phyloP scores from a whole-genome alignment of 2,113 vertebrate genomes.

The Epinephelus moara region DNA sequence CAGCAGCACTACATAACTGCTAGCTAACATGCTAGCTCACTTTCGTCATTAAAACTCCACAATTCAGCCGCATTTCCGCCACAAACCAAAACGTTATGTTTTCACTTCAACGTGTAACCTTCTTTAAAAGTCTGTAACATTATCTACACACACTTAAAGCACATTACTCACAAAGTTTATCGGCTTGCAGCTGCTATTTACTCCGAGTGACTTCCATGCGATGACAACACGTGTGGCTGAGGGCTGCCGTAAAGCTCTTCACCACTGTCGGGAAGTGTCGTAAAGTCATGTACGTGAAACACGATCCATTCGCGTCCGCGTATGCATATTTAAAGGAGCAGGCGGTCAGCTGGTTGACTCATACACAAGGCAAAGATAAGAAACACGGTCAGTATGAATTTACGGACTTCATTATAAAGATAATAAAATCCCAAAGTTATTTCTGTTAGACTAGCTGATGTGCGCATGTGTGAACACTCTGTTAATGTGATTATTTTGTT shows the following conservation, averaged over 20 bases:
- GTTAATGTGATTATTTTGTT: neutral
- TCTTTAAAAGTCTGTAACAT: fast-evolving
- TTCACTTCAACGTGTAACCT: fast-evolving
- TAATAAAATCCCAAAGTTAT: neutral
- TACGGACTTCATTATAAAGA: no score
- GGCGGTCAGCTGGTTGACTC: no score
- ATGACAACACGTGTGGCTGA: slow-evolving; percentile 67
- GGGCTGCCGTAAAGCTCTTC: slow-evolving; percentile 43
- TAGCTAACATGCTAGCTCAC: slow-evolving; percentile 49
- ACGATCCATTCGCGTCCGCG: no score
- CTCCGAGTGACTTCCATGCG: slow-evolving; percentile 27
- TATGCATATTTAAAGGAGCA: neutral
- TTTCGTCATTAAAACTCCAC: neutral
- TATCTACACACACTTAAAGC: fast-evolving
- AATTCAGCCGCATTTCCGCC: fast-evolving
- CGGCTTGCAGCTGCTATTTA: neutral
- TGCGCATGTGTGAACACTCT: fast-evolving
- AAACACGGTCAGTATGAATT: neutral
- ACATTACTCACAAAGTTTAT: slow-evolving; percentile 12
- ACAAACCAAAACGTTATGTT: fast-evolving
- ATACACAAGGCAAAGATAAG: fast-evolving
- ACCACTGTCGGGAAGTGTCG: slow-evolving; percentile 38
- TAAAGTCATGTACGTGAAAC: neutral
- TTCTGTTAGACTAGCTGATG: neutral
- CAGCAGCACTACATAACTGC: neutral